Base-by-base conservation (phyloP, 2,888 invertebrate genomes). In the Creontiades dilutus region DNA sequence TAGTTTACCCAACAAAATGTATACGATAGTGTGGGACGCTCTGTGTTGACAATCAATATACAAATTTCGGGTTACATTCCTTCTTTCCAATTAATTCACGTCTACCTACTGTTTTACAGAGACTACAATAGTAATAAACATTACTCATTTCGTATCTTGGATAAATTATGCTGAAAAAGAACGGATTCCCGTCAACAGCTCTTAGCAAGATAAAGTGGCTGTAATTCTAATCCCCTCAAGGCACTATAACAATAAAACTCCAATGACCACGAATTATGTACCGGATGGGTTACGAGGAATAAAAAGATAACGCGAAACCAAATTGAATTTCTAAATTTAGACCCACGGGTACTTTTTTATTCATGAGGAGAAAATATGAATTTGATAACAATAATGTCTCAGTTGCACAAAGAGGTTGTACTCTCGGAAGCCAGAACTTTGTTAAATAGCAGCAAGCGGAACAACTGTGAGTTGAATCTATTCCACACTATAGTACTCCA, bases 381-480 rank as follows among this genome's bases (percentile, higher is more conserved):
- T 68, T 61, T 68, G 19, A 68, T 46, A 4, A 78, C 37, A n/a
- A 52, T 27, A n/a, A 86, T 86, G 86, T 75, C 86, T 48, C 86
- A 16, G 37, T 46, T 61, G 12, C 68, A 68, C 23, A 86, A 75
- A 23, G 86, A 75, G 75, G 86, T 86, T 46, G n/a, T 86, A 3
- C 86, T 61, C 12, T 68, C 86, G 1, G 86, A 86, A 76, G 46
- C 86, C n/a, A 68, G 48, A 14, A 68, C 37, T 47, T 28, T 86
- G 68, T 86, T 86, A 19, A 68, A 46, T 82, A 19, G 13, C 19
- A 37, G 37, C 37, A 37, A 37, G 37, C 2, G 7, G 37, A 2
- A 37, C 37, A 37, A 37, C 37, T 7, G 37, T 37, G 37, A 37
- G 37, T 37, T 37, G 37, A 37, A 4, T 4, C 7, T 37, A 7